These are phyloP conservation scores for Rousettus madagascariensis DNA, from an alignment of 2,797 vertebrate genomes.

Conservation along the genomic window DNA sequence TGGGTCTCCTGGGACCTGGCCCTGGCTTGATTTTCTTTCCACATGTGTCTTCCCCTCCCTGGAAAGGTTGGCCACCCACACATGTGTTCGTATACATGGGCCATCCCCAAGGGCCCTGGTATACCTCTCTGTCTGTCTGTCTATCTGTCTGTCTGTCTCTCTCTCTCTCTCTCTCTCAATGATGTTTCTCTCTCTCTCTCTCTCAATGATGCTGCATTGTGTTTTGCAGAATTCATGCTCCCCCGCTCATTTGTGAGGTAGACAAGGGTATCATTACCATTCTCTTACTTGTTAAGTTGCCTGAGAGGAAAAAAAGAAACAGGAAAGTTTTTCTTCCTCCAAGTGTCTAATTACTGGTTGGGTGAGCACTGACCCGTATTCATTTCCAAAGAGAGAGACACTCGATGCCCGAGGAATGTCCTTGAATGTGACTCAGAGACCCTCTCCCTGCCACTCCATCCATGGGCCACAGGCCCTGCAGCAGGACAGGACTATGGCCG, in stretches of 20 bases:
- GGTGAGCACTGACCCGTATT: conserved; percentile 36
- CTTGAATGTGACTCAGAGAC: conserved; percentile 20
- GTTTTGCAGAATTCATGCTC: not conserved
- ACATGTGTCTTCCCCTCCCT: not conserved
- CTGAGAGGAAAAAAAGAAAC: not conserved
- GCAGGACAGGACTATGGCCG: not conserved
- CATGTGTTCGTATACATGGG: not conserved
- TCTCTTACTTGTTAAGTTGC: conserved; percentile 40
- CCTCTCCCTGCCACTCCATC: not conserved
- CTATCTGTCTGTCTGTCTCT: too few relatives aligned
- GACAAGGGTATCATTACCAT: conserved; percentile 17
- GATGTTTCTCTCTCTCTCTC: too few relatives aligned
- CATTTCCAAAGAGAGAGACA: conserved; percentile 48
- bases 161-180: too few relatives aligned
- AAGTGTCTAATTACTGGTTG: conserved; percentile 65
- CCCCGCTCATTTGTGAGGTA: not conserved
- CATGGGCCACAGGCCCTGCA: not conserved
- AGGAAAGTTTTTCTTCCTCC: conserved; percentile 58
- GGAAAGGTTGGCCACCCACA: not conserved
- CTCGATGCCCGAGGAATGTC: not conserved
- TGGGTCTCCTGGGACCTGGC: not conserved
- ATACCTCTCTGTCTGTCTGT: not conserved
- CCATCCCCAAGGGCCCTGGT: not conserved
- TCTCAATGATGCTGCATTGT: not conserved
- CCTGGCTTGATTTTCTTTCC: not conserved